Evolutionary conservation across 2,888 invertebrate species (phyloP).

Genomic region (Strigamia crassipes): DNA sequence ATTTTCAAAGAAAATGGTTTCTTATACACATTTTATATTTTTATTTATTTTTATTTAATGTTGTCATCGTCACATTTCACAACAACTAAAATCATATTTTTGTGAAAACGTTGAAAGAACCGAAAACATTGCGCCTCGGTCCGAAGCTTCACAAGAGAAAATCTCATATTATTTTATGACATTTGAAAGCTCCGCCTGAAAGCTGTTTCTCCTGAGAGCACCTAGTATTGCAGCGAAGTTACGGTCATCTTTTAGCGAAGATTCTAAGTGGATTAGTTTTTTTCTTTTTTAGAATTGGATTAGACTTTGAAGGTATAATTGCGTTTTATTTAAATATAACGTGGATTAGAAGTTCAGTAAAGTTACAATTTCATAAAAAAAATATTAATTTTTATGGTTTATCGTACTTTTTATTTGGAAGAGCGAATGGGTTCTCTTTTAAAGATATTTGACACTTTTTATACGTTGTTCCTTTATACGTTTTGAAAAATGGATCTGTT

Average conservation of each 20-base stretch:
- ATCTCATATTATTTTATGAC: constrained; percentile 31
- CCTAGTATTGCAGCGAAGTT: neutral
- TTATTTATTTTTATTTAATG: neutral
- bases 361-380: too few species aligned
- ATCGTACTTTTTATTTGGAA: too few species aligned
- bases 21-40: too few species aligned
- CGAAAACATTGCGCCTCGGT: neutral
- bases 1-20: too few species aligned
- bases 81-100: neutral
- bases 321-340: neutral
- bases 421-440: neutral
- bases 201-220: neutral
- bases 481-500: too few species aligned
- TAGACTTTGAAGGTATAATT: neutral
- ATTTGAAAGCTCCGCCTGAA: constrained; percentile 31
- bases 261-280: neutral
- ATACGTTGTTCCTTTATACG: too few species aligned
- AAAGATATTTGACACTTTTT: too few species aligned
- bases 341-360: too few species aligned
- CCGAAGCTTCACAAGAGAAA: neutral
- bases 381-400: too few species aligned
- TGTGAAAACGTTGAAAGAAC: neutral
- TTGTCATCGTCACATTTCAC: neutral
- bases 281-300: neutral
- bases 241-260: neutral